A percentile compares a stretch with the other conserved stretches of the same genome.
Evolutionary conservation across 2,113 vertebrate genomes (phyloP).

Genomic region (Saiga tatarica): DNA sequence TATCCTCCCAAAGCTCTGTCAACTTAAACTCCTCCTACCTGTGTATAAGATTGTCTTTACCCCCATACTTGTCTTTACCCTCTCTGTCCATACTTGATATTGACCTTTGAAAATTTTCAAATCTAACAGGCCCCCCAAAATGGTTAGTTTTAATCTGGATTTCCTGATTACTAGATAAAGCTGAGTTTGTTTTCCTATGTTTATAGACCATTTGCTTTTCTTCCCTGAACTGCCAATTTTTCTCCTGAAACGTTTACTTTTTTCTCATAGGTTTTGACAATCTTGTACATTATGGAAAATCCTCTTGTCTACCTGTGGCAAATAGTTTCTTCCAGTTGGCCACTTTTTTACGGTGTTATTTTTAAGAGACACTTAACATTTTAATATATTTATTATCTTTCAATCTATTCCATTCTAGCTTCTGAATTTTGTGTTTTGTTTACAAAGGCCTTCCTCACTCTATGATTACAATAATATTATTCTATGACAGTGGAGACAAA

Average conservation of each 20-base stretch:
- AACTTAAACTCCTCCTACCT: neutral
- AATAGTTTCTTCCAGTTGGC: neutral
- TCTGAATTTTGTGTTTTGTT: neutral
- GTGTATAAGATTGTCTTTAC: neutral
- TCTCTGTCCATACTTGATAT: neutral
- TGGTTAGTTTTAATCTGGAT: neutral
- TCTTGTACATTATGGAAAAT: neutral
- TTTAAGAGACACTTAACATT: constrained; percentile 36
- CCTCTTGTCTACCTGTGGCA: neutral
- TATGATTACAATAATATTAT: neutral
- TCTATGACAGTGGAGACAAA: neutral
- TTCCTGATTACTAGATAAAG: neutral
- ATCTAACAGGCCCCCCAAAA: neutral
- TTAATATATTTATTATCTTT: neutral
- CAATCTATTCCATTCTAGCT: neutral
- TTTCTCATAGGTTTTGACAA: neutral
- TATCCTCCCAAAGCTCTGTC: neutral
- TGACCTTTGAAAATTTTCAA: neutral
- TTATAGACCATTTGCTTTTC: neutral
- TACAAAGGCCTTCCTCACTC: neutral
- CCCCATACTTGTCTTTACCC: neutral
- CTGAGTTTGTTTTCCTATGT: neutral
- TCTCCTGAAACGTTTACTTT: neutral
- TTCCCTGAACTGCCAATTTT: constrained; percentile 5
- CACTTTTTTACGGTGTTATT: neutral